Base-by-base conservation (phyloP, 2,888 invertebrate species). In the Temnothorax unifasciatus region DNA sequence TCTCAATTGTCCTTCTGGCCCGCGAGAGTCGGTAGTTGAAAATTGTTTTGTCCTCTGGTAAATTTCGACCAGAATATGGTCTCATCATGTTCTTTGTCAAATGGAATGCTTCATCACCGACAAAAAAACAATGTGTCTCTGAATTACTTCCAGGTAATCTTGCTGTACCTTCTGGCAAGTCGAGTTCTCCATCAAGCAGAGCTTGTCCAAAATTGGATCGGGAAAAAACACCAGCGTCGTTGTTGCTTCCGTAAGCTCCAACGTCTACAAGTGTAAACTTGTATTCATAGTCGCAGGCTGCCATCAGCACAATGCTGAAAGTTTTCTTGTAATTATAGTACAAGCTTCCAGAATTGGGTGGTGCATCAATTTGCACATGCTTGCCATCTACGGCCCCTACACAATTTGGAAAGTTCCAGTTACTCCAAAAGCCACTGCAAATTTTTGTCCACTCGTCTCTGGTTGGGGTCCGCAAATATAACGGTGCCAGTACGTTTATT, bases 301-400 rank as follows among this genome's bases (percentile, higher is more conserved):
- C 29, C 29, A 29, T 29, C 29, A 29, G 29, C 29, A 29, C 29
- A 29, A 29, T 29, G 29, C 68, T 68, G 25, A 68, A 47, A 3
- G 47, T 47, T n/a, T 69, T 69, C 0, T 69, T 69, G n/a, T n/a
- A n/a, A n/a, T n/a, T n/a, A n/a, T n/a, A n/a, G n/a, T n/a, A n/a
- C n/a, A n/a, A n/a, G n/a, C 47, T 68, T 8, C 47, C 68, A 8
- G 68, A 68, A 3, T 47, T 44, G 13, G 47, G 18, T 2, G 68
- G 68, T n/a, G 68, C 68, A 6, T 47, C 9, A n/a, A 66, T 66
- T 8, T 66, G 41, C 5, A 66, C 8, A 15, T 68, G 68, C 13
- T 68, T 68, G 9, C 41, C 41, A 11, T 44, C 41, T 44, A 44
- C 11, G 11, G 41, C 41, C 8, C 41, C 41, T 8, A 25, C 11